Conservation (phyloP, 2,797 vertebrate genomes). For the Pseudochaenichthys georgianus region DNA sequence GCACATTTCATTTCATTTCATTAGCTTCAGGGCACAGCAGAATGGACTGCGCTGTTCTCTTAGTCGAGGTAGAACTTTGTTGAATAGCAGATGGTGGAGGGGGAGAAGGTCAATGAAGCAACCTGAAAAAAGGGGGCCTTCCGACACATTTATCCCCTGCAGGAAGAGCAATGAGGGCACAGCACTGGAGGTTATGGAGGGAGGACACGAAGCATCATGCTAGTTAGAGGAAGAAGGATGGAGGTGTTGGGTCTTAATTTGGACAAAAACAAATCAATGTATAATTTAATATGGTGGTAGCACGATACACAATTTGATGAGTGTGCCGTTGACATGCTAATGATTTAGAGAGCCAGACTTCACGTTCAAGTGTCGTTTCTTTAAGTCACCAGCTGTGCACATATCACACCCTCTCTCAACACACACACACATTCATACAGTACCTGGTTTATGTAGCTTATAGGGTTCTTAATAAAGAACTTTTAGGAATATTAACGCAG, state of each 20-base stretch:
- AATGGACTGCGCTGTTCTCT: constrained; percentile 1
- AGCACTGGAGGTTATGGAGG: neutral
- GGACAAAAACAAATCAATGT: neutral
- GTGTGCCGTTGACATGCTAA: constrained; percentile 21
- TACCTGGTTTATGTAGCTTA: neutral
- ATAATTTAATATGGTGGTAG: neutral
- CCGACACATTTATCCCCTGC: neutral
- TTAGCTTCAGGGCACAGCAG: neutral
- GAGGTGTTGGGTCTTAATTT: neutral
- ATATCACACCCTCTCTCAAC: constrained; percentile 33
- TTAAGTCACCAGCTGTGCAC: constrained; percentile 48
- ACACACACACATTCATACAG: constrained; percentile 12
- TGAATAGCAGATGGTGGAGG: constrained; percentile 22
- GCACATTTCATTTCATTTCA: too few relatives aligned
- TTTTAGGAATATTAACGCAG: neutral
- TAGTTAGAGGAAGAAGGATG: neutral
- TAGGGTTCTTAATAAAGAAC: constrained; percentile 1
- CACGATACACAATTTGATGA: neutral
- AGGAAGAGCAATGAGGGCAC: constrained; percentile 22
- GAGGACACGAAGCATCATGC: constrained; percentile 10
- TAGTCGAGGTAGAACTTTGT: constrained; percentile 3
- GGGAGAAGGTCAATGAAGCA: constrained; percentile 19
- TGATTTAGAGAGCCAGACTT: constrained; percentile 4
- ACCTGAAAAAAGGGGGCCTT: neutral
- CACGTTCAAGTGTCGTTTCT: constrained; percentile 13